Evolutionary conservation across 2,888 invertebrate species (phyloP).

Genomic region (Nomada flava): DNA sequence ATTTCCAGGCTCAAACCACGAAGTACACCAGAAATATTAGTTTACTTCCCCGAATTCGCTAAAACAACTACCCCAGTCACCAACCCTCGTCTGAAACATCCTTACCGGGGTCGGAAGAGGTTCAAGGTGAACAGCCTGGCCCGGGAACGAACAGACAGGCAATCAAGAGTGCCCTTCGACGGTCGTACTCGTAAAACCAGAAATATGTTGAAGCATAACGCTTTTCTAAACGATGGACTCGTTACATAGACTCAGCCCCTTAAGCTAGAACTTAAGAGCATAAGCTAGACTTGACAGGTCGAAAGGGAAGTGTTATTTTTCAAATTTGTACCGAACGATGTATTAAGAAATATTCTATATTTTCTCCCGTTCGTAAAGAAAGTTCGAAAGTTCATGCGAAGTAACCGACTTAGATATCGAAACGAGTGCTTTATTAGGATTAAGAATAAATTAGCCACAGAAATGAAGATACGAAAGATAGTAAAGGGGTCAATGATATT

Average conservation of each 20-base stretch:
- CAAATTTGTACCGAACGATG: too few relatives aligned
- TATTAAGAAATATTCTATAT: too few relatives aligned
- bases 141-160: conserved; percentile 7
- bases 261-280: not conserved
- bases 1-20: not conserved
- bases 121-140: conserved; percentile 18
- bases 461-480: too few relatives aligned
- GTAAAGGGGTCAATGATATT: too few relatives aligned
- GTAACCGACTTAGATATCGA: too few relatives aligned
- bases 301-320: too few relatives aligned
- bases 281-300: too few relatives aligned
- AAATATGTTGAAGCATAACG: conserved; percentile 4
- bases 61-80: not conserved
- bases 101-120: conserved; percentile 4
- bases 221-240: not conserved
- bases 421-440: too few relatives aligned
- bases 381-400: too few relatives aligned
- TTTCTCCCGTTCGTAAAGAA: too few relatives aligned
- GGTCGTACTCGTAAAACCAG: conserved; percentile 35
- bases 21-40: not conserved
- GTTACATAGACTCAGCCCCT: conserved; percentile 1
- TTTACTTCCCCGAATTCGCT: not conserved
- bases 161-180: conserved; percentile 7
- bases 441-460: too few relatives aligned
- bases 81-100: not conserved